Base-by-base conservation (phyloP, 1,140 invertebrate genomes). In the Scaptodrosophila lebanonensis region DNA sequence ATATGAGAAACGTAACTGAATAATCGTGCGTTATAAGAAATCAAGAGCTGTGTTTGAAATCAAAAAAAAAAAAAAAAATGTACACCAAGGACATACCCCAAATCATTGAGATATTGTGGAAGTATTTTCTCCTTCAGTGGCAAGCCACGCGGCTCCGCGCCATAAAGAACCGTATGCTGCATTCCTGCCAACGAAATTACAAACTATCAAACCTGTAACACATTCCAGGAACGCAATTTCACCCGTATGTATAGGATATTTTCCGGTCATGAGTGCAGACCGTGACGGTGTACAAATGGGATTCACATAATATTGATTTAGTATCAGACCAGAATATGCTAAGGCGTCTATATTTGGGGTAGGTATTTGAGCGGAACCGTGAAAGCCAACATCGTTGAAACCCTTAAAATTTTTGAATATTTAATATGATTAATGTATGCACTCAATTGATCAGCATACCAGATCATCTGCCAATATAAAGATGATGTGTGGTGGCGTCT, bases 301-400 rank as follows among this genome's bases (percentile, higher is more conserved):
- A 50, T 67, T 90, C 0, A 95, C 94, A 87, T 97, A 97, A 87
- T 97, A 95, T 70, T 92, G 93, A 62, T 95, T 91, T 6, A 96
- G 87, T 35, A 93, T 91, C 8, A 95, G 49, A 0, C 95, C 95
- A 13, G 91, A 91, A 71, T 91, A 93, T 0, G 95, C 95, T 52
- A 97, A 86, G 0, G 93, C 93, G 86, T 97, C 96, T 43, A 97
- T 94, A 84, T 97, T 97, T 0, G 95, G 95, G 1, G 96, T 97
- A 17, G 93, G 93, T 44, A 97, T 95, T 88, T 97, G 91, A n/a
- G 92, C 91, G 0, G 95, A 96, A 1, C 96, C 97, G 88, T 97
- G 97, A 88, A 97, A 98, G 11, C 95, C 93, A 0, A 98, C 94
- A 89, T 98, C 96, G 87, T 97, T 96, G 90, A 94, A 98, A 9